phyloP scores from a whole-genome alignment of 2,797 vertebrate species.

The Megaceryle alcyon region DNA sequence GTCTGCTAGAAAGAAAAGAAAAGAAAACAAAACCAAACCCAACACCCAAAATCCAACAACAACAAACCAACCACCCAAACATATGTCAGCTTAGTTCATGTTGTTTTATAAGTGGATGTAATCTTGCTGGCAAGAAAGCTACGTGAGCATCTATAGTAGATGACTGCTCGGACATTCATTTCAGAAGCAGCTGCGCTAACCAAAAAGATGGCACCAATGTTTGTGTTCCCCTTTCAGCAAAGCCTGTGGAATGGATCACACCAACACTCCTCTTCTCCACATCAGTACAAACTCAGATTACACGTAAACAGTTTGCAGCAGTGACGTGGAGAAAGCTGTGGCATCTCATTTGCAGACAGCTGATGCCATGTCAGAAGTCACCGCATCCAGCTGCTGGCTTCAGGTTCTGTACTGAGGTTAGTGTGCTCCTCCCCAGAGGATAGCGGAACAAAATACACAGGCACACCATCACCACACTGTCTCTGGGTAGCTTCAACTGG shows the following conservation, averaged over 20 bases:
- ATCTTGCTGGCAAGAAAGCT: not conserved
- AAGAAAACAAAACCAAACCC: too few relatives aligned
- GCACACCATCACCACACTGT: not conserved
- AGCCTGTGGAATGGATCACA: not conserved
- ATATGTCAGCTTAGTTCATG: not conserved
- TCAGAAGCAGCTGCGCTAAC: not conserved
- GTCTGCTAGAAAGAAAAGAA: not conserved
- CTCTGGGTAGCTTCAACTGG: not conserved
- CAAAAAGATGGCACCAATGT: not conserved
- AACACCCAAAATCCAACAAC: not conserved
- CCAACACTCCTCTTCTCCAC: not conserved
- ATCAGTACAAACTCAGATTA: not conserved
- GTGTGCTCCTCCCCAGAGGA: not conserved
- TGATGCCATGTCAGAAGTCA: not conserved
- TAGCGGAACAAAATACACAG: not conserved
- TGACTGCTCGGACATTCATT: not conserved
- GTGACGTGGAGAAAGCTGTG: not conserved
- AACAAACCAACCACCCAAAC: too few relatives aligned
- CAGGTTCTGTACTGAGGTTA: not conserved
- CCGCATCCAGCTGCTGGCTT: not conserved
- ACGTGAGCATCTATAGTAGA: not conserved
- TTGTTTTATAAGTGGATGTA: not conserved
- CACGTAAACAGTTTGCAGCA: not conserved
- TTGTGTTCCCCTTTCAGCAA: not conserved
- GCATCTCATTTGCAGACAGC: not conserved